Percentiles rank a stretch among this genome's conserved stretches.
phyloP scores from a whole-genome alignment of 2,113 vertebrate genomes.

The Prunella fulvescens region DNA sequence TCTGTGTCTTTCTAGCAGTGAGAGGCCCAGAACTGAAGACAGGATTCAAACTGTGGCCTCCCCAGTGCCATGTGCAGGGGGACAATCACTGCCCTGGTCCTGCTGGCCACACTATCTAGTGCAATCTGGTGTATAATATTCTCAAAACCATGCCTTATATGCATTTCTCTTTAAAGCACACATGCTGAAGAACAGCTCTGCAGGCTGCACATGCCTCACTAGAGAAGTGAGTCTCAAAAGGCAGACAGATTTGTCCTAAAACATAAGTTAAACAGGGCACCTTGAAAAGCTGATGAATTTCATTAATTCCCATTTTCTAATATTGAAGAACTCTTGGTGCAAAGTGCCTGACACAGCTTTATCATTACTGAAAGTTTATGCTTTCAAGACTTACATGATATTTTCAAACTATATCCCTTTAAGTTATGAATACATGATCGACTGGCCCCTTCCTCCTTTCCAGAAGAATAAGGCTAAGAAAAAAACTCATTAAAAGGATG shows the following conservation, averaged over 20 bases:
- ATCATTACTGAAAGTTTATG: background rate
- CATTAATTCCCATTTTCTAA: background rate
- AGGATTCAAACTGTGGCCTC: fast-evolving
- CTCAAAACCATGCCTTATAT: background rate
- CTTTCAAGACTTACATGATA: background rate
- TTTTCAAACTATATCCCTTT: background rate
- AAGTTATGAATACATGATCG: background rate
- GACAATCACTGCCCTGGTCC: fast-evolving
- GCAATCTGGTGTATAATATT: background rate
- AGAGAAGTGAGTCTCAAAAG: background rate
- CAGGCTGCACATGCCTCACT: fast-evolving
- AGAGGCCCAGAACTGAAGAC: background rate
- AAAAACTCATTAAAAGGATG: background rate
- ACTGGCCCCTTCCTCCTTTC: background rate
- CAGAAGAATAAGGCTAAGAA: background rate
- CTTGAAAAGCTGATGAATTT: background rate
- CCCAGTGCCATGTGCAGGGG: fast-evolving
- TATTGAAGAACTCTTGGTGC: background rate
- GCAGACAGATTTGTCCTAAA: background rate
- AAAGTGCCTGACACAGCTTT: background rate
- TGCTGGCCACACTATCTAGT: background rate
- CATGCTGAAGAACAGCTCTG: background rate
- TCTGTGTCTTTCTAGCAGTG: background rate
- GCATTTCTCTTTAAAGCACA: background rate
- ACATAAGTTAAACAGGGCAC: background rate